Base-by-base conservation (phyloP, 37 sponge, comb jelly and placozoan species). In the Eunapius fragilis region DNA sequence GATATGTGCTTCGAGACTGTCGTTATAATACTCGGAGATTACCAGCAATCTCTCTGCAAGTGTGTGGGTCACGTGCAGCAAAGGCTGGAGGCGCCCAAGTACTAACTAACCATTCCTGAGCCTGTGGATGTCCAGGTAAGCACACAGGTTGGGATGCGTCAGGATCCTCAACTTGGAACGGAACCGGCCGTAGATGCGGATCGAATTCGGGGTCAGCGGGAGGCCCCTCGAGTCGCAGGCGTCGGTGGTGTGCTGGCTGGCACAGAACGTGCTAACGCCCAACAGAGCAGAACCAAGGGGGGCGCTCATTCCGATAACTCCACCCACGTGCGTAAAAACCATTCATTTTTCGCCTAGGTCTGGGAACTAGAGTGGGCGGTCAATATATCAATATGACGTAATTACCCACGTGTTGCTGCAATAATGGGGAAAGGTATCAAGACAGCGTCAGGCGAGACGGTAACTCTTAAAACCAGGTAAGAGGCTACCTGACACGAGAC, bases 151-250 rank as follows among this genome's bases (percentile, higher is more conserved):
- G 12, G 84, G 87, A 35, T 99, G 99, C 49, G 58, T 36, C 0
- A 94, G 74, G 27, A 38, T 24, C 81, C 31, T 77, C 71, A 99
- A 80, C 27, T 69, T 82, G 9, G 80, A 67, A 71, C 92, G 91
- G 76, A 92, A 96, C 11, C 97, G 80, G 31, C 99, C 99, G 31
- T 86, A 37, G 48, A 99, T 91, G 79, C 86, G 82, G 70, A 95
- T 86, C 31, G 93, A 87, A 75, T 95, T 93, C 28, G 92, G 97
- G 3, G 96, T 92, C 9, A 99, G 89, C 50, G 99, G 97, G 1
- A 99, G 93, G 4, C 99, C 99, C 68, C 91, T 91, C 31, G 74
- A 70, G 37, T 95, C 94, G 88, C 94, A 93, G 33, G 91, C 91
- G 37, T 98, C 93, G 14, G 85, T 78, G 0, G 83, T 86, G 71